Percentiles rank a stretch among this genome's conserved stretches.
phyloP scores from a whole-genome alignment of 2,888 invertebrate species.

The Cyrtodaria siliqua region DNA sequence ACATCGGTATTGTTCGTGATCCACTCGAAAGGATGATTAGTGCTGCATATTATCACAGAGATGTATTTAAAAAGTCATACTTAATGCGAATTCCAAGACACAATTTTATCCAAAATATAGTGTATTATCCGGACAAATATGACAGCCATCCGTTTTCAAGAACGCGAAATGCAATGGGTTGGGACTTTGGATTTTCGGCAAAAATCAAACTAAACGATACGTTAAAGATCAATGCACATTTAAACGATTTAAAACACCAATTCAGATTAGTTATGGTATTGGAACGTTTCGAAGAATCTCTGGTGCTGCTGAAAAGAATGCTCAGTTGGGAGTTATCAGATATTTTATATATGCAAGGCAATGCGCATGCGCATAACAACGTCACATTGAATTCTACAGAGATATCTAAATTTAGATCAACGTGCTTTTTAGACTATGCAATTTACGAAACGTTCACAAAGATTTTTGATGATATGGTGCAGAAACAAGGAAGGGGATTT shows the following conservation, averaged over 20 bases:
- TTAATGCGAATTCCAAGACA: no score
- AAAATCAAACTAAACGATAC: no score
- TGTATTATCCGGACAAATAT: no score
- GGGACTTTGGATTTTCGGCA: slow-evolving; percentile 47
- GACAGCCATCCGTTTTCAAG: slow-evolving; percentile 24
- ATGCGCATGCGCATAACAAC: slow-evolving; percentile 19
- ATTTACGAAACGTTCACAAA: slow-evolving; percentile 33
- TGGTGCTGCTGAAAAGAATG: slow-evolving; percentile 39
- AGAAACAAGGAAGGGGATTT: slow-evolving; percentile 1
- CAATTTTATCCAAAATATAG: slow-evolving; percentile 29
- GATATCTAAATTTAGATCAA: slow-evolving; percentile 20
- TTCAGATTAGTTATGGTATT: slow-evolving; percentile 36
- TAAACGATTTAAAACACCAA: slow-evolving; percentile 15
- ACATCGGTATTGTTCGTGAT: slow-evolving; percentile 63
- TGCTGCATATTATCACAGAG: slow-evolving; percentile 46
- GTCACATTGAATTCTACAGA: slow-evolving; percentile 10
- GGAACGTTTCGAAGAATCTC: slow-evolving; percentile 45
- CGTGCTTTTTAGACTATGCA: no score
- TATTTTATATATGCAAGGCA: slow-evolving; percentile 31
- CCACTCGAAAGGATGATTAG: slow-evolving; percentile 60
- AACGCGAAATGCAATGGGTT: slow-evolving; percentile 49
- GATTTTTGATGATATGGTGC: slow-evolving; percentile 18
- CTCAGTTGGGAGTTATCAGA: slow-evolving; percentile 33
- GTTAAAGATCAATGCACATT: no score
- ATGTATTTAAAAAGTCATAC: slow-evolving; percentile 16